phyloP scores from a whole-genome alignment of 53 echinoderm and acorn worm species.

The Luidia sarsii region DNA sequence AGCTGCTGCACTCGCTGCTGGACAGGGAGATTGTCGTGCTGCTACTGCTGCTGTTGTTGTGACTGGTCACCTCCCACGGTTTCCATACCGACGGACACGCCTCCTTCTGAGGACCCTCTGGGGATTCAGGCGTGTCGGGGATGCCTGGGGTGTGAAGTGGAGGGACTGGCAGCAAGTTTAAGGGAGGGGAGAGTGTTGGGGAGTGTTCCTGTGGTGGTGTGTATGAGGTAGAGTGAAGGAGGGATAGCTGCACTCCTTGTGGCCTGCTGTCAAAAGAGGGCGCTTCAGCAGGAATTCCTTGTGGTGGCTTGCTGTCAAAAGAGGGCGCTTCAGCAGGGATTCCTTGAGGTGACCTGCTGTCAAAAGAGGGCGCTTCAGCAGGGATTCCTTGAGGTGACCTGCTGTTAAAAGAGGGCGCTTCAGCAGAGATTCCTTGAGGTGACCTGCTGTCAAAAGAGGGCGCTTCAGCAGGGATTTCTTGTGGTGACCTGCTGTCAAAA shows the following conservation, averaged over 20 bases:
- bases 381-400: too few species aligned
- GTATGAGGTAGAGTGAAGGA: conserved; percentile 37
- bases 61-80: conserved; percentile 9
- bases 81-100: conserved; percentile 17
- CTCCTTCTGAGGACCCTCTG: conserved; percentile 18
- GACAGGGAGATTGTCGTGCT: not conserved
- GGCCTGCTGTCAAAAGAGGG: too few species aligned
- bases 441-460: too few species aligned
- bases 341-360: too few species aligned
- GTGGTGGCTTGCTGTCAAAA: too few species aligned
- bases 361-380: too few species aligned
- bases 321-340: too few species aligned
- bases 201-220: not conserved
- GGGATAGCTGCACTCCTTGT: not conserved
- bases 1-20: conserved; percentile 4
- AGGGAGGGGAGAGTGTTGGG: not conserved
- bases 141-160: not conserved
- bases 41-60: conserved; percentile 22
- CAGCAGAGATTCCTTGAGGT: too few species aligned
- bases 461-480: too few species aligned
- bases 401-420: too few species aligned
- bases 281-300: too few species aligned
- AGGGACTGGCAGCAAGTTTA: not conserved
- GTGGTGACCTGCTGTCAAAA: too few species aligned
- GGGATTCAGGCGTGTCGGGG: conserved; percentile 34